These are phyloP conservation scores for Microhierax caerulescens DNA, from an alignment of 2,797 vertebrate species.

Conservation along the genomic window DNA sequence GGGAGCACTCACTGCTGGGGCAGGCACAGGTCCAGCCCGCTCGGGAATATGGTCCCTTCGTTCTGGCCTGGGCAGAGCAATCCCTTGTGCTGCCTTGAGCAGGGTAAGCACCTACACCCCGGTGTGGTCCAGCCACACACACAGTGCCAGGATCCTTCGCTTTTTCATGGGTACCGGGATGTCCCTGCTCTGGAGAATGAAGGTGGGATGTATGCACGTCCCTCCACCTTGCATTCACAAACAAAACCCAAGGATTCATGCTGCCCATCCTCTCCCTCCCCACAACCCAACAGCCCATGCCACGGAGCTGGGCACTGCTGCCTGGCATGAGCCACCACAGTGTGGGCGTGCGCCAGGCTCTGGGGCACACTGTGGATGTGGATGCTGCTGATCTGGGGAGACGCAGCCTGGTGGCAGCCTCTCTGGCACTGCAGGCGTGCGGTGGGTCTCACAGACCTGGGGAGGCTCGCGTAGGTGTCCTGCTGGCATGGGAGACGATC, in stretches of 20 bases:
- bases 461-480: slow-evolving; percentile 25
- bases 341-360: not conserved
- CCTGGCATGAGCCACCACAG: fast-evolving
- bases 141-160: not conserved
- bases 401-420: not conserved
- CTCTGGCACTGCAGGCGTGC: not conserved
- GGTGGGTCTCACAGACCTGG: not conserved
- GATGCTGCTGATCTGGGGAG: not conserved
- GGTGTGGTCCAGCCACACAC: fast-evolving
- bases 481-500: not conserved
- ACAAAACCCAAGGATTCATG: fast-evolving
- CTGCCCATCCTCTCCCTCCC: not conserved
- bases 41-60: not conserved
- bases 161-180: not conserved
- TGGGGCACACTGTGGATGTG: fast-evolving
- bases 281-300: not conserved
- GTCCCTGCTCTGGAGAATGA: not conserved
- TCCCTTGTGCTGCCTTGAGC: not conserved
- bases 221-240: not conserved
- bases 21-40: fast-evolving
- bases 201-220: not conserved
- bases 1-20: not conserved
- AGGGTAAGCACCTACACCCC: not conserved
- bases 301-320: not conserved
- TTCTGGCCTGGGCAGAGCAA: not conserved